Percentiles rank a stretch among this genome's conserved stretches.
Evolutionary conservation across 1,140 invertebrate genomes (phyloP).

Genomic region (Chironomus tepperi): DNA sequence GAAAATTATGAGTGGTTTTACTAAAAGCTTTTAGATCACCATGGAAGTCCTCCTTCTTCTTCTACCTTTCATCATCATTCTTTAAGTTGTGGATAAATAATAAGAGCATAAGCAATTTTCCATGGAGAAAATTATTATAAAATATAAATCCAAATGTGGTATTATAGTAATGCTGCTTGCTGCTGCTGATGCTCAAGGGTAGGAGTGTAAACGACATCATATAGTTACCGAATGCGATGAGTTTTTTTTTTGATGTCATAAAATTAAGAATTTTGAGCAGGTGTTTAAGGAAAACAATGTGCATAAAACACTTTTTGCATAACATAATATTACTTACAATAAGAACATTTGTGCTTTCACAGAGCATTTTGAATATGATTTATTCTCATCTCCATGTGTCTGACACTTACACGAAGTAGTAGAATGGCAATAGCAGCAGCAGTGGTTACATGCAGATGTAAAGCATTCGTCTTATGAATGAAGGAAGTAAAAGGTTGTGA

Average conservation of each 20-base stretch:
- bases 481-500: too few relatives aligned
- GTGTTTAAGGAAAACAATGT: slow-evolving; percentile 22
- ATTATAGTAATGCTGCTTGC: neutral
- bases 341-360: too few relatives aligned
- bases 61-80: slow-evolving; percentile 4
- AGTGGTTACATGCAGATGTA: too few relatives aligned
- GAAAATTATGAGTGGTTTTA: slow-evolving; percentile 4
- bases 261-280: slow-evolving; percentile 21
- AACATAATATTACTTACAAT: neutral
- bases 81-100: too few relatives aligned
- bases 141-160: neutral
- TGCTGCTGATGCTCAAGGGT: neutral
- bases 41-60: neutral
- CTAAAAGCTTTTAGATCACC: neutral
- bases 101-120: too few relatives aligned
- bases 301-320: slow-evolving; percentile 22
- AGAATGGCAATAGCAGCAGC: neutral
- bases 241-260: neutral
- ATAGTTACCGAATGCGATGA: neutral
- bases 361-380: neutral
- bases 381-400: slow-evolving; percentile 9
- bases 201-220: neutral
- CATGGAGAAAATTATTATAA: neutral
- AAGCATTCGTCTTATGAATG: too few relatives aligned
- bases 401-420: neutral